Evolutionary conservation across 1,140 invertebrate species (phyloP).

Genomic region (Paraescarpia echinospica): DNA sequence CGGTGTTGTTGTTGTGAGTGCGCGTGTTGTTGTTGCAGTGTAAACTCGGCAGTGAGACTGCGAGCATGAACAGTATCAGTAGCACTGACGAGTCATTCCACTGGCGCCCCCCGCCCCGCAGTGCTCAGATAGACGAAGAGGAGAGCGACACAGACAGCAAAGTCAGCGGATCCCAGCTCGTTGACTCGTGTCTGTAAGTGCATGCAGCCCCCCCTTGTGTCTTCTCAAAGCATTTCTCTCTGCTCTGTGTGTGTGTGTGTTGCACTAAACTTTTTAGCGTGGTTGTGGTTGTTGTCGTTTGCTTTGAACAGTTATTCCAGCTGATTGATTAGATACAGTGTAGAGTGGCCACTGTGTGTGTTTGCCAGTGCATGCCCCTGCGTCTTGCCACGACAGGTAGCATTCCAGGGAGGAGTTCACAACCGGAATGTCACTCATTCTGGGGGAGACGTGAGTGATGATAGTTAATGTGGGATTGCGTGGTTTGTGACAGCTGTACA

Average conservation of each 20-base stretch:
- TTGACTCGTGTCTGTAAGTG: constrained; percentile 55
- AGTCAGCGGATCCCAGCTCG: constrained; percentile 38
- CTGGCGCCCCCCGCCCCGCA: constrained; percentile 35
- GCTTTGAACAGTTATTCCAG: not conserved
- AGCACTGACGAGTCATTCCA: constrained; percentile 45
- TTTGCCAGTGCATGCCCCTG: not conserved
- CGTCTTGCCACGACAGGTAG: not conserved
- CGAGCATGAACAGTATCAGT: constrained; percentile 47
- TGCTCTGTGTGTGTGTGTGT: not conserved
- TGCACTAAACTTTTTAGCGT: not conserved
- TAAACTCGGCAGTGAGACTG: constrained; percentile 37
- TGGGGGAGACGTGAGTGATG: not conserved
- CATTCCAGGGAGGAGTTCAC: not conserved
- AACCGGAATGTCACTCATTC: not conserved
- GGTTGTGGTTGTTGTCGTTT: no score
- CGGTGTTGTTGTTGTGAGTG: constrained; percentile 19
- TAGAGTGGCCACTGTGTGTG: not conserved
- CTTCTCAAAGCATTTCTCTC: not conserved
- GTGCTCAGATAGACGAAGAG: constrained; percentile 34
- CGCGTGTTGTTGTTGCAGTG: constrained; percentile 37
- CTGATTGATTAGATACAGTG: not conserved
- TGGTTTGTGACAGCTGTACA: not conserved
- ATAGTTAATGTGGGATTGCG: not conserved
- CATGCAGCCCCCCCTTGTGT: not conserved
- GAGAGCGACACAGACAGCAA: constrained; percentile 39